Conservation (phyloP, 2,797 vertebrate species). For the Tiaroga cobitis region DNA sequence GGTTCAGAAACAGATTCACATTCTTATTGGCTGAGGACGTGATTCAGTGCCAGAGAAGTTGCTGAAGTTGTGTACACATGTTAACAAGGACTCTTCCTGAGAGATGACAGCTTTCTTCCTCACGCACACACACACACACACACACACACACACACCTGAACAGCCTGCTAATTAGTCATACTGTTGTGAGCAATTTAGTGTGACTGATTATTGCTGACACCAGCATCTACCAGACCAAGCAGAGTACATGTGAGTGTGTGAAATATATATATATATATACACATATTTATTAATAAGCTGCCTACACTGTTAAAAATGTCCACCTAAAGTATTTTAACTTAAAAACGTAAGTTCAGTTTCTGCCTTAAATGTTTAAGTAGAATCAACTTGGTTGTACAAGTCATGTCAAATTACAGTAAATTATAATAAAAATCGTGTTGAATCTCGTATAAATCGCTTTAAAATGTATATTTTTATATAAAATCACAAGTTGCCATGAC, state of each 20-base stretch:
- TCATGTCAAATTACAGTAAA: neutral
- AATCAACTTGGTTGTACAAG: neutral
- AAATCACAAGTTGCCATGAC: neutral
- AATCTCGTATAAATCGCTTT: neutral
- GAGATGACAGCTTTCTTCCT: slow-evolving; percentile 98
- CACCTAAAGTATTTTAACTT: neutral
- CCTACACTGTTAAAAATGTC: no score
- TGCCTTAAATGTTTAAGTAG: neutral
- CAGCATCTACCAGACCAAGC: slow-evolving; percentile 77
- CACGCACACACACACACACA: slow-evolving; percentile 63
- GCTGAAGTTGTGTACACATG: neutral
- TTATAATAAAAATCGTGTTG: neutral
- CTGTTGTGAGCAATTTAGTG: slow-evolving; percentile 99
- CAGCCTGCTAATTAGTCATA: slow-evolving; percentile 99
- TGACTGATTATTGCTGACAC: slow-evolving; percentile 95
- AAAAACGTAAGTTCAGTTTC: neutral
- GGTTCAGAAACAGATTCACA: neutral
- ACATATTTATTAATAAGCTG: no score
- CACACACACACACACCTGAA: slow-evolving; percentile 91
- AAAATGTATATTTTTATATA: neutral
- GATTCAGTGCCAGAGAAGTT: neutral
- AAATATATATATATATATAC: no score
- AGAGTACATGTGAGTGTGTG: slow-evolving; percentile 60
- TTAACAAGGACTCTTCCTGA: slow-evolving; percentile 71
- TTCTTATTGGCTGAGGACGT: neutral